Evolutionary conservation across 2,113 vertebrate species (phyloP), one percentile per base, ranked within the genome.

Genomic region (Petrocephalus microphthalmus): DNA sequence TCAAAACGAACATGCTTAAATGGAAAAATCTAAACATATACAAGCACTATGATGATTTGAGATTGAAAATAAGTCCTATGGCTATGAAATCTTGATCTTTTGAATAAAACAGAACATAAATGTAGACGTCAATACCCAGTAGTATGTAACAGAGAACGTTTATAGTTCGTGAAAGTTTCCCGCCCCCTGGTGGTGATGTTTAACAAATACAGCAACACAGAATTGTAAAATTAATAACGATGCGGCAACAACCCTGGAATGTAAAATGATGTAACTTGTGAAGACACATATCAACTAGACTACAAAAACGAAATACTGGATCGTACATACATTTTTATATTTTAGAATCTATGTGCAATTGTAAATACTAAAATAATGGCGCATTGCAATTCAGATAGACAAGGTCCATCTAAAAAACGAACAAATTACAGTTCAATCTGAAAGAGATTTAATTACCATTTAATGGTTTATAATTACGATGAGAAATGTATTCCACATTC

Each of bases 171-270:
- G 33, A 54, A 82, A 81, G 51, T 33, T 54, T 74, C 25, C 52
- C 45, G 87, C 87, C 87, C 87, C 56, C 87, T 88, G 87, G 87
- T 29, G 87, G 22, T 82, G 87, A 78, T 78, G 19, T 78, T 17
- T 10, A 42, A 19, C 13, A 13, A 19, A 19, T 37, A 19, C 19
- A 29, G 15, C 71, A 19, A 42, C 42, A 42, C 42, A 42, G 3
- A 42, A 42, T 1, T 42, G 71, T 42, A 42, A 78, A 74, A 78
- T 78, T 78, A 78, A 4, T 42, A 78, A 78, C 37, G 4, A 37
- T 42, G 19, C 33, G 71, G 71, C 29, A 78, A 42, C 71, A 42
- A 37, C 42, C 33, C 15, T 33, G 11, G 33, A 13, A 42, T 42
- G 13, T 3, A 37, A 78, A 42, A 42, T 78, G 2, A 33, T 42